Base-by-base conservation (phyloP, 1,140 invertebrate genomes). In the Ectropis grisescens region DNA sequence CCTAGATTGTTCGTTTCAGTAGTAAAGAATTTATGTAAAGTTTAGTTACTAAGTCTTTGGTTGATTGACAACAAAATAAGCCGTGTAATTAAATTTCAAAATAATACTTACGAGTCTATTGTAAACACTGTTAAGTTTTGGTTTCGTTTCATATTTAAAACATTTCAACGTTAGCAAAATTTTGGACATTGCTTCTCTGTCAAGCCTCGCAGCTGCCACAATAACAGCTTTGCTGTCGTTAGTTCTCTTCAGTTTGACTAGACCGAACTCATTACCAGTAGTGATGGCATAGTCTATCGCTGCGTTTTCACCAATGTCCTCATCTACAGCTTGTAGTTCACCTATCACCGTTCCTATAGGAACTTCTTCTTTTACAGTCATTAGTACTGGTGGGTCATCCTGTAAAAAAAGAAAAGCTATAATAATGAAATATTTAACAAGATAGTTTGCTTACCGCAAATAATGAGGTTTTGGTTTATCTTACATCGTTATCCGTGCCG, bases 281-380 rank as follows among this genome's bases (percentile, higher is more conserved):
- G 85, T 89, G 11, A 93, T 91, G 0, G 84, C 78, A 47, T 93
- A 93, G 47, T 91, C 90, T 19, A 93, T 90, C 29, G 87, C 86
- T 0, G 89, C 90, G 65, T 93, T 93, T 11, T 91, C 89, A 7
- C 83, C 89, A 9, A 90, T 85, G 56, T 94, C 92, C 47, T 89
- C 86, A 52, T 94, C 92, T 12, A 90, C 65, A 0, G 91, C 91
- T 46, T 85, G 81, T 8, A 93, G 65, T 16, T 82, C 75, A 1
- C 91, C 91, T 2, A 93, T 85, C n/a, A 85, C 72, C 0, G 87
- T 86, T 10, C 87, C 90, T 0, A 84, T 55, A 1, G 86, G 75
- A 1, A 85, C 74, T 58, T 93, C 91, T 68, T 93, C 92, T 11
- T 85, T 68, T 0, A 91, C 72, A 0, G 64, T 70, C 38, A 93